Percentiles rank a stretch among this genome's conserved stretches.
Conservation (phyloP, 1,140 invertebrate genomes). For the Camponotus floridanus region DNA sequence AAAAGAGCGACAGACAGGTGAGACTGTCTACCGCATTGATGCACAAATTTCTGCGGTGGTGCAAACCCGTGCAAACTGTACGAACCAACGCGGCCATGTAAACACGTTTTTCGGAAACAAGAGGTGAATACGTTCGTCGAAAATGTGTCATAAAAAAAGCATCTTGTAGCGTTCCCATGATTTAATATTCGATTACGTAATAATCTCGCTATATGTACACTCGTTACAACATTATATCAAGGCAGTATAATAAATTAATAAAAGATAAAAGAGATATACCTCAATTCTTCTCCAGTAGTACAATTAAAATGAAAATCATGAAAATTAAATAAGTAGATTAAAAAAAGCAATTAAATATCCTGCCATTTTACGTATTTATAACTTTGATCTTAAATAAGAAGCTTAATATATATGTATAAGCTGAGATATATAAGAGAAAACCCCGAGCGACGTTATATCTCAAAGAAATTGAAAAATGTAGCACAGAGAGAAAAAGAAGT, state of each 20-base stretch:
- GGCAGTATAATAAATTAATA: background rate
- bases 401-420: background rate
- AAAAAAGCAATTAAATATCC: background rate
- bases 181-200: background rate
- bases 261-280: background rate
- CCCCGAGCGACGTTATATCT: background rate
- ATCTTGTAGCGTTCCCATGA: background rate
- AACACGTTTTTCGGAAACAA: background rate
- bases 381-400: conserved; percentile 1
- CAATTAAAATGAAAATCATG: background rate
- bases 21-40: conserved; percentile 43
- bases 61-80: conserved; percentile 12
- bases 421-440: background rate
- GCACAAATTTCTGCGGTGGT: conserved; percentile 49
- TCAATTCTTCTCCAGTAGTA: background rate
- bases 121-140: conserved; percentile 10
- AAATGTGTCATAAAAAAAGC: conserved; percentile 39
- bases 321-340: background rate
- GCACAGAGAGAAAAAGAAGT: background rate
- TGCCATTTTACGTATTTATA: background rate
- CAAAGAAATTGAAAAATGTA: conserved; percentile 13
- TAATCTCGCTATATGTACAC: background rate
- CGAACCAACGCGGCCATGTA: conserved; percentile 25
- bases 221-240: background rate
- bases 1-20: conserved; percentile 31